phyloP scores from a whole-genome alignment of 2,888 invertebrate species.

The Lycia hirtaria region DNA sequence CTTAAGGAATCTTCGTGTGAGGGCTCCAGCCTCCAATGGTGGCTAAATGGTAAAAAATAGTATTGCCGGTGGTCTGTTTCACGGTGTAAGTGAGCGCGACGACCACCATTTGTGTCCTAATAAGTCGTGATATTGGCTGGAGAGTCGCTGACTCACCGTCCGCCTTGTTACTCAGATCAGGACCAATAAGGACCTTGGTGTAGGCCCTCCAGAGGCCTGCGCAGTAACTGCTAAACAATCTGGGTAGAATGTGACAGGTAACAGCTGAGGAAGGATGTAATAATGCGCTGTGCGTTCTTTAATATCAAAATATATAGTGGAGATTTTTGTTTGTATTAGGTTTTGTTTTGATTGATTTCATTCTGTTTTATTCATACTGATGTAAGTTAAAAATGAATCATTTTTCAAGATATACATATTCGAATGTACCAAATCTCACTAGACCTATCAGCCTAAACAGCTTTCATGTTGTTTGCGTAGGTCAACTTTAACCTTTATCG shows the following conservation, averaged over 20 bases:
- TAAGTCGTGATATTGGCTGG: conserved; percentile 76
- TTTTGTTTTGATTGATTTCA: too few species aligned
- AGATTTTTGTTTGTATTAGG: too few species aligned
- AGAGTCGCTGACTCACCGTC: conserved; percentile 70
- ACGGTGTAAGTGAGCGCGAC: conserved; percentile 75
- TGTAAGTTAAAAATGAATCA: too few species aligned
- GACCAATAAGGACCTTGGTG: conserved; percentile 19
- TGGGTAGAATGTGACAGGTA: not conserved
- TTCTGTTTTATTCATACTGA: too few species aligned
- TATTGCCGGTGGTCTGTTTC: conserved; percentile 77
- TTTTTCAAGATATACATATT: too few species aligned
- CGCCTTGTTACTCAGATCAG: conserved; percentile 57
- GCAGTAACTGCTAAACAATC: not conserved
- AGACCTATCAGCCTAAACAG: too few species aligned
- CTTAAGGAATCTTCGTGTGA: conserved; percentile 64
- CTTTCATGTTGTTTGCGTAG: too few species aligned
- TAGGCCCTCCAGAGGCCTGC: not conserved
- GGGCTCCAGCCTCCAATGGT: conserved; percentile 49
- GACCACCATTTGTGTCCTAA: conserved; percentile 72
- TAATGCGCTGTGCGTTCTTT: too few species aligned
- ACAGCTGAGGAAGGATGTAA: too few species aligned
- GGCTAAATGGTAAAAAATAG: conserved; percentile 67
- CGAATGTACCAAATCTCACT: too few species aligned
- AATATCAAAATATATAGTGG: too few species aligned
- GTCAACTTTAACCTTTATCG: too few species aligned